A percentile compares a stretch with the other conserved stretches of the same genome.
These are phyloP conservation scores for Apodemus speciosus DNA, from an alignment of 2,113 vertebrate genomes.

Conservation along the genomic window DNA sequence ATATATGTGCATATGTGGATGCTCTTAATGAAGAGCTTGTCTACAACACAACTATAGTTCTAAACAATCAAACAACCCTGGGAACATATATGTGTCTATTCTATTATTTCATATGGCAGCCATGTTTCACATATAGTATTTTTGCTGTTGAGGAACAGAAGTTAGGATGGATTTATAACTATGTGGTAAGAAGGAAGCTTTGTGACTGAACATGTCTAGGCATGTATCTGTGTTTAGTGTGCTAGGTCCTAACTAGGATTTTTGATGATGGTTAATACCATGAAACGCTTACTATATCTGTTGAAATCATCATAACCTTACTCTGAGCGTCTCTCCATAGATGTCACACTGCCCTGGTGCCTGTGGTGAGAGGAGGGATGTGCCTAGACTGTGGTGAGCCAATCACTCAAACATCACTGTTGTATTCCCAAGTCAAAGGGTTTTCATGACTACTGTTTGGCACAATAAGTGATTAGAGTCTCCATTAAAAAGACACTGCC, in stretches of 20 bases:
- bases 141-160: no score
- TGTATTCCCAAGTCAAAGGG: not conserved
- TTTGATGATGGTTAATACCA: no score
- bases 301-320: not conserved
- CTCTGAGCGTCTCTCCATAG: not conserved
- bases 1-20: not conserved
- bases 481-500: not conserved
- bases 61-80: not conserved
- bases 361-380: not conserved
- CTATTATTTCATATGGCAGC: not conserved
- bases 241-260: no score
- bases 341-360: not conserved
- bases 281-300: not conserved
- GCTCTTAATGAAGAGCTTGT: not conserved
- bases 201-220: no score
- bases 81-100: not conserved
- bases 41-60: rapidly evolving
- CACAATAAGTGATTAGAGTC: not conserved
- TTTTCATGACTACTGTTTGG: not conserved
- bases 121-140: no score
- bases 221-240: no score
- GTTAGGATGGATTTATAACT: no score
- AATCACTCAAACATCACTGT: not conserved
- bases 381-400: no score
- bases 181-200: no score